A percentile compares a stretch with the other conserved stretches of the same genome.
Conservation (phyloP, 2,797 vertebrate genomes). For the Valencia hispanica region DNA sequence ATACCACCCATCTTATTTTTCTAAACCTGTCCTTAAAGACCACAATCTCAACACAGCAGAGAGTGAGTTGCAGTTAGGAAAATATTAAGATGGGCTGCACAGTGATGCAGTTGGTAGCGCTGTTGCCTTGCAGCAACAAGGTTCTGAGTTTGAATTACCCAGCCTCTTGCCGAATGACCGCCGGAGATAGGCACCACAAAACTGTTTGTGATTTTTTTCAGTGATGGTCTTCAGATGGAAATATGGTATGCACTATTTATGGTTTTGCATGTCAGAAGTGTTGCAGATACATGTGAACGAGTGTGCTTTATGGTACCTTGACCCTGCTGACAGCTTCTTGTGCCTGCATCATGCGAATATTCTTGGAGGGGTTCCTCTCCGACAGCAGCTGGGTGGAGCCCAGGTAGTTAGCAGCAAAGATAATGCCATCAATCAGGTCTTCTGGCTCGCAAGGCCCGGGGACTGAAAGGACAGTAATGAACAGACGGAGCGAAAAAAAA, state of each 20-base stretch:
- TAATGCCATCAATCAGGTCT: conserved; percentile 98
- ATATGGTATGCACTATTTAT: conserved; percentile 7
- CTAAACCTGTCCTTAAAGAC: conserved; percentile 15
- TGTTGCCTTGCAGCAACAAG: conserved; percentile 8
- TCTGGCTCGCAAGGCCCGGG: conserved; percentile 98
- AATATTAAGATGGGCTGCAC: conserved; percentile 15
- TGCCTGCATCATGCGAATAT: conserved; percentile 99
- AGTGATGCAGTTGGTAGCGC: neutral
- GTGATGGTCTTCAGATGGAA: conserved; percentile 7
- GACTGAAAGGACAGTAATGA: conserved; percentile 80
- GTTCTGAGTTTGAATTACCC: neutral
- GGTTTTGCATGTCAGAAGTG: conserved; percentile 16
- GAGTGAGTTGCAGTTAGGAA: conserved; percentile 21
- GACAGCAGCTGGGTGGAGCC: conserved; percentile 98
- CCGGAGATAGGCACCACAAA: too few relatives aligned
- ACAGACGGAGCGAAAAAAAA: conserved; percentile 5
- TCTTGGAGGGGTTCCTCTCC: conserved; percentile 97
- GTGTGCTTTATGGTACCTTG: conserved; percentile 85
- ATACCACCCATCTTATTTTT: conserved; percentile 11
- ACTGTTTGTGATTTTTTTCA: neutral
- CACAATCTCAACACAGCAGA: conserved; percentile 37
- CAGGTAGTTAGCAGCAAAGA: conserved; percentile 99
- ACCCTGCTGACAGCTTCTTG: conserved; percentile 98
- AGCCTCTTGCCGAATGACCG: too few relatives aligned
- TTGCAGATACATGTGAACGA: neutral